phyloP scores from a whole-genome alignment of 2,888 invertebrate species.

The Scrobipalpa atriplicella region DNA sequence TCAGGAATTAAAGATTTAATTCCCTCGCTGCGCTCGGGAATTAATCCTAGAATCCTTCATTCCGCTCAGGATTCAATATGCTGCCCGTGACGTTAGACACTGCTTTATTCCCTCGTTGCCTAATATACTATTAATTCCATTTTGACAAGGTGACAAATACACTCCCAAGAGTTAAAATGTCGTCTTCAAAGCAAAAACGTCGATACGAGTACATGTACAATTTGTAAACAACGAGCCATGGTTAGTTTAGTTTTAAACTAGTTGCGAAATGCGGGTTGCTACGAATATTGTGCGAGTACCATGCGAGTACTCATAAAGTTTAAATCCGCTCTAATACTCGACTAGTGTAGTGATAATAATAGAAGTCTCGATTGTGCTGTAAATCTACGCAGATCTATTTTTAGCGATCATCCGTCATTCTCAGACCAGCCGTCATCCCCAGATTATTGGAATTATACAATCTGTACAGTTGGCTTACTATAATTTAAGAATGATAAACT shows the following conservation, averaged over 20 bases:
- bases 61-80: too few relatives aligned
- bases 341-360: constrained; percentile 27
- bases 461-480: constrained; percentile 5
- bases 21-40: too few relatives aligned
- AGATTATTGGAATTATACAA: constrained; percentile 31
- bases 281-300: neutral
- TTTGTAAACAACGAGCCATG: neutral
- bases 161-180: too few relatives aligned
- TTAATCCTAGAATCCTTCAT: too few relatives aligned
- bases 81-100: too few relatives aligned
- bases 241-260: neutral
- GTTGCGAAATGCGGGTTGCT: neutral
- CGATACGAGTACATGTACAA: neutral
- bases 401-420: constrained; percentile 37
- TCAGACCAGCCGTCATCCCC: constrained; percentile 36
- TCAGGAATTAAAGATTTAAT: too few relatives aligned
- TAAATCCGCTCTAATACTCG: constrained; percentile 12
- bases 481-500: too few relatives aligned
- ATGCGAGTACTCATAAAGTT: constrained; percentile 8
- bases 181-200: neutral
- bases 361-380: constrained; percentile 17
- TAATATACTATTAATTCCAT: too few relatives aligned
- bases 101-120: too few relatives aligned
- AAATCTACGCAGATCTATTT: constrained; percentile 34
- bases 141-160: too few relatives aligned